These are phyloP conservation scores for Bombyx mandarina DNA, from an alignment of 1,140 invertebrate genomes.

Conservation along the genomic window DNA sequence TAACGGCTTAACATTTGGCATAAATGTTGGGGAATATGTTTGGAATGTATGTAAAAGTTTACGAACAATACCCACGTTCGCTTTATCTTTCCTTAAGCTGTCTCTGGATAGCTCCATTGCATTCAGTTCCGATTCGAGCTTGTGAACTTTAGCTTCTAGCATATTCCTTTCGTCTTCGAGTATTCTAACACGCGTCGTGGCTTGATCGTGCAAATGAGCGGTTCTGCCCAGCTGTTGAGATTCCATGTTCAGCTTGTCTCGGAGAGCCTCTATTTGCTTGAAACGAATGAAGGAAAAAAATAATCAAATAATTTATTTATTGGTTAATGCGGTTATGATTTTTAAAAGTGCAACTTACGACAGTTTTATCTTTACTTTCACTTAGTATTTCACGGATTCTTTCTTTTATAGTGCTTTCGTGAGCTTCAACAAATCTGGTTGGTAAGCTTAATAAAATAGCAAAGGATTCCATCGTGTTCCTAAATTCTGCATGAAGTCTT, in stretches of 20 bases:
- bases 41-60: too few species aligned
- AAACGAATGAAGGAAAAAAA: constrained; percentile 6
- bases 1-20: too few species aligned
- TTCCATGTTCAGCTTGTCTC: constrained; percentile 77
- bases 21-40: too few species aligned
- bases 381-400: constrained; percentile 80
- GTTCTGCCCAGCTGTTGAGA: constrained; percentile 76
- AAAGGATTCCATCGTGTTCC: constrained; percentile 76
- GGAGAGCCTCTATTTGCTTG: constrained; percentile 79
- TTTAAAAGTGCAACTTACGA: constrained; percentile 67
- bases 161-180: constrained; percentile 80
- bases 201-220: constrained; percentile 75
- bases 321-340: too few species aligned
- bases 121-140: constrained; percentile 79
- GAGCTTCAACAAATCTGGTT: constrained; percentile 79
- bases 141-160: constrained; percentile 78
- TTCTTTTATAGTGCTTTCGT: constrained; percentile 83
- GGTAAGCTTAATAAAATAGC: constrained; percentile 79
- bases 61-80: constrained; percentile 55
- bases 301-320: background rate
- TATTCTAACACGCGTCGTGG: constrained; percentile 73
- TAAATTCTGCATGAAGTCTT: constrained; percentile 75
- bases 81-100: constrained; percentile 78
- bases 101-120: constrained; percentile 76
- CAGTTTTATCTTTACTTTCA: constrained; percentile 81